Percentiles rank a stretch among this genome's conserved stretches.
phyloP scores from a whole-genome alignment of 2,797 vertebrate species.

The Spizella passerina region DNA sequence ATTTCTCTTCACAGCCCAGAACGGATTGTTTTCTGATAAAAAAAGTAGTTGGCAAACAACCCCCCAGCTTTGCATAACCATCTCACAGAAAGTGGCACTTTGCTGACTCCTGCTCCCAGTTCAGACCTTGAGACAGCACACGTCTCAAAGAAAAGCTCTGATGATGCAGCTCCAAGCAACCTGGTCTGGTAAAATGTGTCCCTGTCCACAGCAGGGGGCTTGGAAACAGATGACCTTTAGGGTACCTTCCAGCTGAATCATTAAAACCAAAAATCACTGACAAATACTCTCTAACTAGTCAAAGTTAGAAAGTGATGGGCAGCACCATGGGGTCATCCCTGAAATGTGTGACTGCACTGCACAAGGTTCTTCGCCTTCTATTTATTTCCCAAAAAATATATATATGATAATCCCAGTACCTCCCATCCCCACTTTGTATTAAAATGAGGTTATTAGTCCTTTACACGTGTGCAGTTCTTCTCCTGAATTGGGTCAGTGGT shows the following conservation, averaged over 20 bases:
- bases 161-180: neutral
- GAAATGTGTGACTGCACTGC: neutral
- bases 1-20: neutral
- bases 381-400: neutral
- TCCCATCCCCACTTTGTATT: neutral
- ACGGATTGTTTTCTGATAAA: neutral
- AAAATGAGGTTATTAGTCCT: neutral
- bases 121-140: neutral
- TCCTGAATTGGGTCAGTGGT: neutral
- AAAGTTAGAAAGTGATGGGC: neutral
- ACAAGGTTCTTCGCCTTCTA: neutral
- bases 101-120: neutral
- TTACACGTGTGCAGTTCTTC: accelerated
- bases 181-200: neutral
- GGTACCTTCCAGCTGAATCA: accelerated
- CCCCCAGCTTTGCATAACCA: neutral
- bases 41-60: neutral
- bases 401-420: neutral
- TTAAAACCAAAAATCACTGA: neutral
- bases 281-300: neutral
- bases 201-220: accelerated
- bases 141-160: neutral
- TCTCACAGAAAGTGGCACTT: neutral
- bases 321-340: neutral
- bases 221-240: neutral